Conservation (phyloP, 92 coral and sea anemone genomes). For the Virgularia gustaviana region DNA sequence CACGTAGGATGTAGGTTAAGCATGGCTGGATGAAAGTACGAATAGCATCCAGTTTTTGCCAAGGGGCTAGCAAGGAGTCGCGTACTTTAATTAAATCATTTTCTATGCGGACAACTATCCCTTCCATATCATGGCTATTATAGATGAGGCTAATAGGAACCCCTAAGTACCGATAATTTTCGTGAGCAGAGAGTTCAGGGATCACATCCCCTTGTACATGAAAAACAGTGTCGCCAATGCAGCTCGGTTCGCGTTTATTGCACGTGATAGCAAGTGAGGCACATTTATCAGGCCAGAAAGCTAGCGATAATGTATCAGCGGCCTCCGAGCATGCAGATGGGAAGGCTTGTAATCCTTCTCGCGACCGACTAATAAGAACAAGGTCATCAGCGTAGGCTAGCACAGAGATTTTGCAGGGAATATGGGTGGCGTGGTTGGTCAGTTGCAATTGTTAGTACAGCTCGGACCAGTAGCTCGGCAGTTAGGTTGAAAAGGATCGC, state of each 20-base stretch:
- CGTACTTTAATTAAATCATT: neutral
- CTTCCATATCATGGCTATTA: neutral
- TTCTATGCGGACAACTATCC: neutral
- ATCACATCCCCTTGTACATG: neutral
- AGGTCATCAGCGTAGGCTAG: constrained; percentile 5
- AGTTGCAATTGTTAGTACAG: neutral
- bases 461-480: neutral
- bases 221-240: neutral
- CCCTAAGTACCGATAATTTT: neutral
- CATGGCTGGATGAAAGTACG: constrained; percentile 15
- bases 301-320: neutral
- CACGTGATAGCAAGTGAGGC: neutral
- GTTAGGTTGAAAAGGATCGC: neutral
- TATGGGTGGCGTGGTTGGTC: neutral
- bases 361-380: neutral
- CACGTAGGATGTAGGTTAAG: neutral
- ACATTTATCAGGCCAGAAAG: neutral
- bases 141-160: neutral
- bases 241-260: neutral
- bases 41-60: constrained; percentile 7
- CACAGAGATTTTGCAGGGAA: neutral
- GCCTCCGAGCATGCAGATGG: neutral
- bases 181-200: neutral
- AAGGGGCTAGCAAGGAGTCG: neutral
- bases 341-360: neutral